phyloP scores from a whole-genome alignment of 2,797 vertebrate species.

The Sebastes itinus region DNA sequence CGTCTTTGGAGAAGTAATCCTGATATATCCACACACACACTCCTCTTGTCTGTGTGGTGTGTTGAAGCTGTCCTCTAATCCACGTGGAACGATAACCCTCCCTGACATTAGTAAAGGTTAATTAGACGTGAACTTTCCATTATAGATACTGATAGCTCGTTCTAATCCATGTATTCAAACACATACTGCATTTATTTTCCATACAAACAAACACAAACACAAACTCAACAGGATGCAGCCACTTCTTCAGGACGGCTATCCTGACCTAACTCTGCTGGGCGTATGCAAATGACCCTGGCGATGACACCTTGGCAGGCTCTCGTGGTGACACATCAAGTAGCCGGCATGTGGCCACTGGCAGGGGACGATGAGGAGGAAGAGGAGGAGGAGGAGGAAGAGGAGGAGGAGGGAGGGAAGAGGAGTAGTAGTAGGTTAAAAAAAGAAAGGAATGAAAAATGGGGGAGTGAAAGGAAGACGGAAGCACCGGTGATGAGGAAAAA shows the following conservation, averaged over 20 bases:
- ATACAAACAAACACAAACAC: not conserved
- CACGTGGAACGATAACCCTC: constrained; percentile 43
- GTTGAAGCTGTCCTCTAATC: constrained; percentile 37
- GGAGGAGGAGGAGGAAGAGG: not conserved
- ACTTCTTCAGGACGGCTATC: constrained; percentile 46
- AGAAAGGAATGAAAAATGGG: not conserved
- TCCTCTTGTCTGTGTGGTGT: too few relatives aligned
- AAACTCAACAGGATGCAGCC: constrained; percentile 29
- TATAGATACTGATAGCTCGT: constrained; percentile 52
- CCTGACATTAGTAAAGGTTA: constrained; percentile 66
- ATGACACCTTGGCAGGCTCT: constrained; percentile 64
- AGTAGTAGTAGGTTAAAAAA: not conserved
- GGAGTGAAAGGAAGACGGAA: constrained; percentile 1
- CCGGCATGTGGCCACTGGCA: constrained; percentile 35
- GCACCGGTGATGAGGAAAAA: not conserved
- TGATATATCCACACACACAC: not conserved
- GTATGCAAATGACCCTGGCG: constrained; percentile 50
- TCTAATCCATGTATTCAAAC: constrained; percentile 34
- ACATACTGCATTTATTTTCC: not conserved
- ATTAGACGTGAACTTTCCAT: constrained; percentile 63
- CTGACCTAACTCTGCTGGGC: constrained; percentile 56
- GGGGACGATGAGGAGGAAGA: not conserved
- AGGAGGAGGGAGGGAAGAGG: not conserved
- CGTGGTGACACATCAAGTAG: constrained; percentile 67
- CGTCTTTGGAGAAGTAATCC: constrained; percentile 24